A percentile compares a stretch with the other conserved stretches of the same genome.
phyloP scores from a whole-genome alignment of 2,888 invertebrate species.

The Troglohyphantes excavatus region DNA sequence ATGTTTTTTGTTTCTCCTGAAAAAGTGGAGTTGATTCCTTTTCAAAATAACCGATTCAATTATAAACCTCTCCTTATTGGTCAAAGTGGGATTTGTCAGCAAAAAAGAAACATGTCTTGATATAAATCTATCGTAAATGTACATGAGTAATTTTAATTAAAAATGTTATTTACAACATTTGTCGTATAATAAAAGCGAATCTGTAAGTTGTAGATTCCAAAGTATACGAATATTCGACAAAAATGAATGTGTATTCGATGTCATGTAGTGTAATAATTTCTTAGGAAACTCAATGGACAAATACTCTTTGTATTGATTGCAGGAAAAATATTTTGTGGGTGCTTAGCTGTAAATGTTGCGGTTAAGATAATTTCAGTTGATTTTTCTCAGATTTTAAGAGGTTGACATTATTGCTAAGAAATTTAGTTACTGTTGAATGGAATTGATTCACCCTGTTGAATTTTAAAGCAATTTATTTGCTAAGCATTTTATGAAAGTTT shows the following conservation, averaged over 20 bases:
- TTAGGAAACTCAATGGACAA: neutral
- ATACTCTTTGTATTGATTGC: neutral
- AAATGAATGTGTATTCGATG: conserved; percentile 3
- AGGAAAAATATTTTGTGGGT: conserved; percentile 21
- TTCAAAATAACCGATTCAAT: too few relatives aligned
- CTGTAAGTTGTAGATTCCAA: neutral
- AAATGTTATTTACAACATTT: neutral
- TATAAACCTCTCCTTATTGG: too few relatives aligned
- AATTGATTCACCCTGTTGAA: conserved; percentile 42
- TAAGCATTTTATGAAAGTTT: conserved; percentile 12
- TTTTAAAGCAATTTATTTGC: conserved; percentile 30
- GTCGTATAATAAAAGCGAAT: neutral
- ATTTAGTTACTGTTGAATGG: conserved; percentile 60
- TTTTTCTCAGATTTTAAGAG: conserved; percentile 55
- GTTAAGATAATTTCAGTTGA: conserved; percentile 50
- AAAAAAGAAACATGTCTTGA: too few relatives aligned
- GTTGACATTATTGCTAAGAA: conserved; percentile 50
- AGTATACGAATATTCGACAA: neutral
- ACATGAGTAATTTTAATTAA: too few relatives aligned
- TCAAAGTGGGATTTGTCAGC: too few relatives aligned
- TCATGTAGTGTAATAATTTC: conserved; percentile 15
- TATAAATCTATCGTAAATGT: too few relatives aligned
- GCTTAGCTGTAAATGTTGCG: conserved; percentile 43
- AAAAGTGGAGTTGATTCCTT: too few relatives aligned
- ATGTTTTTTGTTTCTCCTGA: too few relatives aligned